Evolutionary conservation across 1,140 invertebrate genomes (phyloP).

Genomic region (Lasioglossum albipes): DNA sequence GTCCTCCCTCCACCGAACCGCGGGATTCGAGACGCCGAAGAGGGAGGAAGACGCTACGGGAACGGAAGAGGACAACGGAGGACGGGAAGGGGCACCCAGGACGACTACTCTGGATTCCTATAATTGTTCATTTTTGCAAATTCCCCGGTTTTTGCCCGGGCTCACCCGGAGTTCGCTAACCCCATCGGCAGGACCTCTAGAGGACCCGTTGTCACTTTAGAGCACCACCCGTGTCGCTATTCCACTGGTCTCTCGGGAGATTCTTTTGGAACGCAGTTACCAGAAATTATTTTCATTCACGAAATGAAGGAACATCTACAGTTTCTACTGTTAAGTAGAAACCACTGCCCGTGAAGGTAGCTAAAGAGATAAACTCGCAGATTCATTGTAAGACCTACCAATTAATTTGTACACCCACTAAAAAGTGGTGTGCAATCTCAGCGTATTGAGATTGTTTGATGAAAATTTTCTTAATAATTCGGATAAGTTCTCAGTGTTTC

Average conservation of each 20-base stretch:
- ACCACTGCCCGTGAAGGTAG: no score
- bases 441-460: no score
- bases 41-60: conserved; percentile 41
- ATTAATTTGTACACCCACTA: no score
- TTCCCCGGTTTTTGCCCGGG: conserved; percentile 74
- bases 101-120: conserved; percentile 77
- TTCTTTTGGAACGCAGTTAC: neutral
- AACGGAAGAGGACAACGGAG: conserved; percentile 39
- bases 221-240: neutral
- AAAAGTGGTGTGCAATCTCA: no score
- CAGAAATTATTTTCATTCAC: neutral
- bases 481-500: no score
- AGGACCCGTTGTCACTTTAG: conserved; percentile 18
- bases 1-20: conserved; percentile 66
- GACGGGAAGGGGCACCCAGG: conserved; percentile 30
- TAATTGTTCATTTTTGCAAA: conserved; percentile 80
- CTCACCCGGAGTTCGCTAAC: conserved; percentile 67
- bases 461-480: no score
- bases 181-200: conserved; percentile 36
- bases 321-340: neutral
- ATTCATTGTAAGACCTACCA: no score
- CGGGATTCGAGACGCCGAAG: conserved; percentile 58
- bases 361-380: no score
- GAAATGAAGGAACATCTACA: neutral
- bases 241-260: neutral